Evolutionary conservation across 2,888 invertebrate genomes (phyloP), one percentile per base, ranked within the genome.

Genomic region (Homarus gammarus): DNA sequence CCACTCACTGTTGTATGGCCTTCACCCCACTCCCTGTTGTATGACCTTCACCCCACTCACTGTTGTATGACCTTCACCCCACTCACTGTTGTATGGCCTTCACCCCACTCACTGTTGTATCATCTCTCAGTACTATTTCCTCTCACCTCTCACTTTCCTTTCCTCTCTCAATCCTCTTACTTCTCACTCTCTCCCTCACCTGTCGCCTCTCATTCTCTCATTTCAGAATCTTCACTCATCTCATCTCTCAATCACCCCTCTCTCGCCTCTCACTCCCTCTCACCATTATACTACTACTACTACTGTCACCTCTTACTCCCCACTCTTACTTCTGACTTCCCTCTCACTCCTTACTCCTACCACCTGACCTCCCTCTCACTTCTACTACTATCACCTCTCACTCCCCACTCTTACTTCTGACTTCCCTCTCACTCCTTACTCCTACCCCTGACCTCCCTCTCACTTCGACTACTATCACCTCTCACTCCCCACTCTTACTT

Each of bases 281-380:
- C 10, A 10, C 40, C 22, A n/a, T 36, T 10, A 38, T 38, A 15
- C 27, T n/a, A 33, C 40, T 38, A 6, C 22, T 18, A 33, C n/a
- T 2, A 15, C 40, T 49, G 27, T 33, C 49, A 12, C 77, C 5
- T 18, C 6, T 18, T 70, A 27, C 31, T 31, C 31, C 70, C 31
- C 70, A 31, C 70, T 70, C 8, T 70, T 31, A 31, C 70, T 64
- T 22, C 18, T 22, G 5, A 5, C 18, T 22, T 78, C 77, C 49
- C 77, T 78, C 77, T 78, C 77, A 49, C 77, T 78, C 77, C 49
- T 51, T 78, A 49, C 78, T 56, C 78, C 56, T 56, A 56, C 78
- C 56, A 75, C 78, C 36, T 38, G 33, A 36, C 36, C 72, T 72
- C 38, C 36, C 72, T 72, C 72, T 72, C 72, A 36, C 72, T 72